Percentiles rank a stretch among this genome's conserved stretches.
Conservation (phyloP, 1,140 invertebrate genomes). For the Protaetia brevitarsis region DNA sequence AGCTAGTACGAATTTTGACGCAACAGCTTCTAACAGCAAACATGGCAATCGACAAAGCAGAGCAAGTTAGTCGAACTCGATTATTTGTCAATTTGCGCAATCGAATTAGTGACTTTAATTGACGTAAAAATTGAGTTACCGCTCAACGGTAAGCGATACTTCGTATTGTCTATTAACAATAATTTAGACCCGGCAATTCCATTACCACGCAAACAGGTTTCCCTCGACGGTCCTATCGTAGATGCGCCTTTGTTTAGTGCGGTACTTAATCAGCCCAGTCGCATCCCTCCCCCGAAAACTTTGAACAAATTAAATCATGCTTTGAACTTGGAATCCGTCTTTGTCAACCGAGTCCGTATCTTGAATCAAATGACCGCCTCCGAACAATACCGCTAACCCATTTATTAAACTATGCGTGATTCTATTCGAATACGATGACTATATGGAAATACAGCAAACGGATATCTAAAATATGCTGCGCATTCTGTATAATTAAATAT, state of each 20-base stretch:
- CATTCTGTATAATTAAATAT: too few species aligned
- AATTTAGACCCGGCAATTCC: constrained; percentile 9
- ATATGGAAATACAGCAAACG: too few species aligned
- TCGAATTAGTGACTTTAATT: constrained; percentile 13
- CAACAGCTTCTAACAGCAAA: too few species aligned
- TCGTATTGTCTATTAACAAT: constrained; percentile 15
- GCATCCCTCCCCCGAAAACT: background rate
- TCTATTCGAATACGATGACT: too few species aligned
- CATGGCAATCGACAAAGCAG: background rate
- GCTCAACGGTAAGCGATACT: constrained; percentile 7
- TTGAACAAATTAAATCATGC: constrained; percentile 11
- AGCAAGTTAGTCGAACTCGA: constrained; percentile 3
- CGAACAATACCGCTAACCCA: constrained; percentile 3
- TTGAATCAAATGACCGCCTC: constrained; percentile 6
- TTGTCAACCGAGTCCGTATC: background rate
- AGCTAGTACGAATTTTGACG: too few species aligned
- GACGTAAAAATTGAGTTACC: constrained; percentile 14
- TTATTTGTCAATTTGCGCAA: constrained; percentile 2
- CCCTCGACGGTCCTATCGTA: background rate
- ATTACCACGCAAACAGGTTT: constrained; percentile 14
- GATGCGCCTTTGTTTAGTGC: background rate
- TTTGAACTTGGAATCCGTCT: constrained; percentile 8
- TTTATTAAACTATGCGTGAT: background rate
- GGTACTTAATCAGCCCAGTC: constrained; percentile 3
- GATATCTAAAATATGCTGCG: too few species aligned